A percentile compares a stretch with the other conserved stretches of the same genome.
Evolutionary conservation across 2,888 invertebrate genomes (phyloP).

Genomic region (Scotopteryx bipunctaria): DNA sequence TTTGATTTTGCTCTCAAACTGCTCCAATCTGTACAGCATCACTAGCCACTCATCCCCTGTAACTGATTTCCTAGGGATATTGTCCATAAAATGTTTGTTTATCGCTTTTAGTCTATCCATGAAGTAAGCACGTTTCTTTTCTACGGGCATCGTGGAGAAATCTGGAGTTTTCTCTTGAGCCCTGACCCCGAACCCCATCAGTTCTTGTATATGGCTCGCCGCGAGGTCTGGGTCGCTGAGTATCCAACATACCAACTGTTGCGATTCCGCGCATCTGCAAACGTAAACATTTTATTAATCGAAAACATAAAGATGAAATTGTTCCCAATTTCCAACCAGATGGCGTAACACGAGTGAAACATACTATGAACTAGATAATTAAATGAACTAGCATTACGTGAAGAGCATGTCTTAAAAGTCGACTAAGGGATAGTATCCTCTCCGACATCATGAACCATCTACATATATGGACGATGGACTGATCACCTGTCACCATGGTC

Average conservation of each 20-base stretch:
- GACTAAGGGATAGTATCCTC: too few species aligned
- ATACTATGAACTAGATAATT: too few species aligned
- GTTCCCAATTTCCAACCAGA: too few species aligned
- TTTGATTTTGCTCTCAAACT: conserved; percentile 61
- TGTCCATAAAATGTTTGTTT: conserved; percentile 67
- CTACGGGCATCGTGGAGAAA: conserved; percentile 50
- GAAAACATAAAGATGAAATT: too few species aligned
- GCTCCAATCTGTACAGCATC: conserved; percentile 66
- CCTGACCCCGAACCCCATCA: conserved; percentile 60
- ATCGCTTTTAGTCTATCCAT: conserved; percentile 60
- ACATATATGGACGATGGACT: too few species aligned
- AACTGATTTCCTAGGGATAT: conserved; percentile 62
- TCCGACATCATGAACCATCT: too few species aligned
- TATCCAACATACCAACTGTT: conserved; percentile 63
- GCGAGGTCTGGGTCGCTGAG: conserved; percentile 64
- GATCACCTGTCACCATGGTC: too few species aligned
- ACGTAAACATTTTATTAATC: too few species aligned
- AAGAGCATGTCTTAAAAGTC: too few species aligned
- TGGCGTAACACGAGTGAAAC: too few species aligned
- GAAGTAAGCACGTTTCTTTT: conserved; percentile 66
- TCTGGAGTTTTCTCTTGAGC: conserved; percentile 56
- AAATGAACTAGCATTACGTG: too few species aligned
- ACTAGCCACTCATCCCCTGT: conserved; percentile 74
- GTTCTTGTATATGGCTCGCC: conserved; percentile 63
- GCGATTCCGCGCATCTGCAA: conserved; percentile 70